These are phyloP conservation scores for Pardosa pseudoannulata DNA, from an alignment of 2,888 invertebrate genomes.

Conservation along the genomic window DNA sequence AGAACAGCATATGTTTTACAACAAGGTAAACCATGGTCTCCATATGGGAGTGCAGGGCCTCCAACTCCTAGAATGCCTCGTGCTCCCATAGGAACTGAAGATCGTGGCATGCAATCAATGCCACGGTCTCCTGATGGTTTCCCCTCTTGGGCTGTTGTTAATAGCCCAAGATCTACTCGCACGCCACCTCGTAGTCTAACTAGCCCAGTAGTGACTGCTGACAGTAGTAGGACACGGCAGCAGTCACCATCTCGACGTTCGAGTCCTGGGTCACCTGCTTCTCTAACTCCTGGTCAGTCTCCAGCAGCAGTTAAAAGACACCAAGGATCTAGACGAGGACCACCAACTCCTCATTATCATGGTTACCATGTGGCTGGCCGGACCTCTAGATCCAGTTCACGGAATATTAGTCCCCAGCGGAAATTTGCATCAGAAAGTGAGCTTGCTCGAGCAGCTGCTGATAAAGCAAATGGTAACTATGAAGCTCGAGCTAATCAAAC, in stretches of 20 bases:
- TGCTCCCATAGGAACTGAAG: constrained; percentile 47
- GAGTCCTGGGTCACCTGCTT: constrained; percentile 63
- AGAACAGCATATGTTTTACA: constrained; percentile 35
- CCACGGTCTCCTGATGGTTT: constrained; percentile 14
- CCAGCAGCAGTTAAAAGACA: constrained; percentile 61
- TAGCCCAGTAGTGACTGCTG: constrained; percentile 54
- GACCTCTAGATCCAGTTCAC: constrained; percentile 27
- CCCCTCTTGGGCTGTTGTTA: constrained; percentile 51
- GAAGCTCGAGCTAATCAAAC: constrained; percentile 69
- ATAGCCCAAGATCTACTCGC: constrained; percentile 56
- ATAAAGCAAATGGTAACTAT: constrained; percentile 67
- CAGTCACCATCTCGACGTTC: constrained; percentile 59
- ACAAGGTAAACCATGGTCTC: constrained; percentile 61
- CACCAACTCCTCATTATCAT: constrained; percentile 21
- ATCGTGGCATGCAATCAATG: constrained; percentile 39
- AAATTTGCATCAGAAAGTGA: constrained; percentile 74
- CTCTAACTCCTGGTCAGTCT: constrained; percentile 65
- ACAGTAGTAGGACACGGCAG: constrained; percentile 23
- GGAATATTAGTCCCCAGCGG: constrained; percentile 62
- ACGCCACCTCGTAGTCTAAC: constrained; percentile 70
- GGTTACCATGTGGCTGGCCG: constrained; percentile 38
- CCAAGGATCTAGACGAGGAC: constrained; percentile 24
- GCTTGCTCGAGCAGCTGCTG: constrained; percentile 68
- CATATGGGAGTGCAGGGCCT: constrained; percentile 58
- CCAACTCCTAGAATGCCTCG: constrained; percentile 56